Conservation (phyloP, 2,888 invertebrate genomes). For the Teleogryllus oceanicus region DNA sequence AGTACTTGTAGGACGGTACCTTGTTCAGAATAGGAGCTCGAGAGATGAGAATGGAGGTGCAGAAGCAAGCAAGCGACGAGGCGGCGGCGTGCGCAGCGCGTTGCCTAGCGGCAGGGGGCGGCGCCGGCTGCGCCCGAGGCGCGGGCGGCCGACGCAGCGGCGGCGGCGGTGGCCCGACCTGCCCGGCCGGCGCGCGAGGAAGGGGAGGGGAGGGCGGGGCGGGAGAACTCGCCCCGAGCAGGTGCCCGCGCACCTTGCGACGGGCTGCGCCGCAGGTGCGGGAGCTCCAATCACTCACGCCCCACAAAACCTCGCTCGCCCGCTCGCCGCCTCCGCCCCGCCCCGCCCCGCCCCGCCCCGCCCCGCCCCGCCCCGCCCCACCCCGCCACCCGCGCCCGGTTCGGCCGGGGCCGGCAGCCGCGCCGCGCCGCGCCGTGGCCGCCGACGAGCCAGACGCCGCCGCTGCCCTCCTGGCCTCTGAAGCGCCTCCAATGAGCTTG, state of each 20-base stretch:
- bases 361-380: background rate
- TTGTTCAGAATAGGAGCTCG: too few relatives aligned
- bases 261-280: background rate
- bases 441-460: background rate
- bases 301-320: conserved; percentile 1
- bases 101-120: background rate
- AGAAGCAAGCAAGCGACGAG: background rate
- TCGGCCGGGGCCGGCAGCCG: background rate
- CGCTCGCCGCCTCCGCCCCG: background rate
- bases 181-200: background rate
- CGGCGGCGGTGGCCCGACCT: background rate
- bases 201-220: background rate
- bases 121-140: background rate
- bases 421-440: background rate
- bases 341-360: background rate
- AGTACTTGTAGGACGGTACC: too few relatives aligned
- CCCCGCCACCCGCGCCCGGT: background rate
- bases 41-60: too few relatives aligned
- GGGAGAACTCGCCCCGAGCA: background rate
- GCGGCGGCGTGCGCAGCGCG: background rate
- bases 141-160: background rate
- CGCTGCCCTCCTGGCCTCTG: background rate
- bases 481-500: background rate
- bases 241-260: conserved; percentile 1
- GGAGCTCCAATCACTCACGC: conserved; percentile 1